Conservation (phyloP, 1,140 invertebrate species). For the Megathymus violae region DNA sequence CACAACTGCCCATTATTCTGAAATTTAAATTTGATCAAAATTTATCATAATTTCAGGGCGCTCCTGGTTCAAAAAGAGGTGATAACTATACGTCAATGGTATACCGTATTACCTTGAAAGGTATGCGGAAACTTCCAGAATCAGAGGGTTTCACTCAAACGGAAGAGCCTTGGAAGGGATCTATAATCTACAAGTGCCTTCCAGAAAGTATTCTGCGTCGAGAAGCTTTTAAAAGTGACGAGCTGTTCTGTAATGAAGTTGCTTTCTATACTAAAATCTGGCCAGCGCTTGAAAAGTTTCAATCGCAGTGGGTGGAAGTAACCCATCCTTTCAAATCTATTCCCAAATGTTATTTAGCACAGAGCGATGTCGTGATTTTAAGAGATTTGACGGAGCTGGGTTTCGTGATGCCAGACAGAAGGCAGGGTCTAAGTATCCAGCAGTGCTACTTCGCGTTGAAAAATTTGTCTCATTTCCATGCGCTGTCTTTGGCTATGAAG, state of each 20-base stretch:
- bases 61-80: constrained; percentile 87
- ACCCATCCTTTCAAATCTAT: constrained; percentile 85
- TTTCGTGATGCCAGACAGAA: constrained; percentile 88
- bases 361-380: constrained; percentile 86
- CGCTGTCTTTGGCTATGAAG: constrained; percentile 87
- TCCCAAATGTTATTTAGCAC: constrained; percentile 87
- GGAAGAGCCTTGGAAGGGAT: constrained; percentile 84
- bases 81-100: constrained; percentile 90
- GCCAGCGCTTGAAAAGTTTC: constrained; percentile 85
- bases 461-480: constrained; percentile 87
- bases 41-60: constrained; percentile 79
- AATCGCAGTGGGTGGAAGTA: constrained; percentile 71
- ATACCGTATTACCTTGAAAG: constrained; percentile 86
- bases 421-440: constrained; percentile 85
- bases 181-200: constrained; percentile 88
- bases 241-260: constrained; percentile 88
- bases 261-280: constrained; percentile 88
- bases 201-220: constrained; percentile 86
- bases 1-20: too few species aligned
- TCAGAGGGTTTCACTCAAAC: constrained; percentile 61
- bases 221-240: constrained; percentile 88
- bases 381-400: constrained; percentile 85
- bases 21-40: too few species aligned
- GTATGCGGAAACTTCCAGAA: constrained; percentile 74
- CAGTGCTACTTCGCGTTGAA: constrained; percentile 86